Percentiles rank a stretch among this genome's conserved stretches.
Evolutionary conservation across 2,888 invertebrate species (phyloP).

Genomic region (Agonum fuliginosum): DNA sequence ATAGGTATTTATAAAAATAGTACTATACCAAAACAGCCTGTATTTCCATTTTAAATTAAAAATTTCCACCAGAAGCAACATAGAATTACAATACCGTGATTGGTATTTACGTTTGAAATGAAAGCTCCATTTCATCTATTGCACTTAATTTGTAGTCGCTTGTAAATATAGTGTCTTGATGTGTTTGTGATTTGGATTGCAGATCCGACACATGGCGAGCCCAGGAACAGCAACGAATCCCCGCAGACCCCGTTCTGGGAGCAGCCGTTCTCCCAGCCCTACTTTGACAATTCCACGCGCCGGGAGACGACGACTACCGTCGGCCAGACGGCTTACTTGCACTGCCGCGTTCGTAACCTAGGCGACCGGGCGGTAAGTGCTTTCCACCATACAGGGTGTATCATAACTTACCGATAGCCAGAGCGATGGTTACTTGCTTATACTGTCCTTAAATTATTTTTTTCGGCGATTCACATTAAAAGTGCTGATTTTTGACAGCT

Average conservation of each 20-base stretch:
- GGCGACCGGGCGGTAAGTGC: conserved; percentile 90
- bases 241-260: conserved; percentile 69
- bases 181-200: conserved; percentile 13
- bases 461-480: too few species aligned
- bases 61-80: too few species aligned
- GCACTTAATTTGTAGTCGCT: too few species aligned
- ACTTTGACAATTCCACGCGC: conserved; percentile 91
- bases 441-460: too few species aligned
- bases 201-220: conserved; percentile 52
- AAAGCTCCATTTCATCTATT: background rate
- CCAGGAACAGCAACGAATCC: conserved; percentile 56
- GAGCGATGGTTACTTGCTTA: too few species aligned
- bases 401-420: too few species aligned
- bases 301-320: conserved; percentile 90
- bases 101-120: background rate
- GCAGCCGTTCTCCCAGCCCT: conserved; percentile 89
- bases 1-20: too few species aligned
- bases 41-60: too few species aligned
- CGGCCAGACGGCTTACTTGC: conserved; percentile 89
- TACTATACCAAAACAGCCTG: too few species aligned
- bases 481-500: too few species aligned
- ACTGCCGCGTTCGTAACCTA: conserved; percentile 89
- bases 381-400: conserved; percentile 1
- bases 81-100: too few species aligned
- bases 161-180: background rate